Percentiles rank a stretch among this genome's conserved stretches.
Evolutionary conservation across 1,140 invertebrate genomes (phyloP).

Genomic region (Plectus sambesii): DNA sequence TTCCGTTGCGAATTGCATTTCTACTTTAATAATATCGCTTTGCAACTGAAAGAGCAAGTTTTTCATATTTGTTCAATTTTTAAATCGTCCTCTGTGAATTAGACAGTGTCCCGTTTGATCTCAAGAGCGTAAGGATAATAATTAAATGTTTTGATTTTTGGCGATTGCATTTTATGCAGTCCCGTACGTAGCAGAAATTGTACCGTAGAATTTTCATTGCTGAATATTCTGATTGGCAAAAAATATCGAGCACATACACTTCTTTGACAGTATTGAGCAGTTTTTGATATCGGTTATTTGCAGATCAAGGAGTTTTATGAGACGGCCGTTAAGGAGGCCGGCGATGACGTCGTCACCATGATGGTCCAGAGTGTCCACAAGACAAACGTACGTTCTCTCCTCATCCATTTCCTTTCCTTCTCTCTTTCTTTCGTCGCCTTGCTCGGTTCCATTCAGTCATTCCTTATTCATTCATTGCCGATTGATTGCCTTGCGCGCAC

Average conservation of each 20-base stretch:
- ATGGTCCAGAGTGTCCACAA: constrained; percentile 28
- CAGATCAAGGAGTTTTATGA: constrained; percentile 82
- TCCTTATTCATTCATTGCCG: constrained; percentile 11
- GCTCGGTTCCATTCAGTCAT: constrained; percentile 3
- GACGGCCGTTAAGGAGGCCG: constrained; percentile 61
- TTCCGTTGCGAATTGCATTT: constrained; percentile 11
- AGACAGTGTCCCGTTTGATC: constrained; percentile 66
- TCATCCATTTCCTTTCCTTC: constrained; percentile 12
- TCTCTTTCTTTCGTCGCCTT: constrained; percentile 12
- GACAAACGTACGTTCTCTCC: constrained; percentile 20
- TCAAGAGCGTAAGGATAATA: constrained; percentile 74
- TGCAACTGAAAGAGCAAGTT: no score
- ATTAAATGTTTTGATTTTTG: neutral
- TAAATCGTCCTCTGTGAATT: constrained; percentile 76
- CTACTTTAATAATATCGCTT: constrained; percentile 9
- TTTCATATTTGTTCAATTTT: no score
- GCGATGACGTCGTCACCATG: constrained; percentile 15
- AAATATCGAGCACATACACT: constrained; percentile 5
- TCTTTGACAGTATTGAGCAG: constrained; percentile 12
- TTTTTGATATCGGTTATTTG: constrained; percentile 10
- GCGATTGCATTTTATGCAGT: constrained; percentile 10
- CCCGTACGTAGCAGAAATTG: constrained; percentile 12
- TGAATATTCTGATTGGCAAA: constrained; percentile 11
- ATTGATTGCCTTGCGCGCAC: neutral
- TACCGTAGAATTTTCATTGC: constrained; percentile 1